Base-by-base conservation (phyloP, 2,113 vertebrate species). In the Lagopus muta region DNA sequence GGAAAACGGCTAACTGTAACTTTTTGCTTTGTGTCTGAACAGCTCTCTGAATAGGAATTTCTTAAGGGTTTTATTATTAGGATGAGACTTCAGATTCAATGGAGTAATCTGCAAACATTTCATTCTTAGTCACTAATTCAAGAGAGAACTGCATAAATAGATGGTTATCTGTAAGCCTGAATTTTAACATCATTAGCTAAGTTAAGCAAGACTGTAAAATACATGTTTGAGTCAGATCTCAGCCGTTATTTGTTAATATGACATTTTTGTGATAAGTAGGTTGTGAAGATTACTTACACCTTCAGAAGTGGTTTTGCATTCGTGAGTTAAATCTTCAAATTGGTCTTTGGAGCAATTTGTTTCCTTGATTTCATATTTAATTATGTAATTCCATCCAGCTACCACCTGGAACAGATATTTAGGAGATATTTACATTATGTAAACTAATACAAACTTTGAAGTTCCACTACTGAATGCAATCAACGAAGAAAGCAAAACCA, bases 271-370 rank as follows among this genome's bases (percentile, higher is more conserved):
- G 24, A 45, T 67, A 79, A 95, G 81, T 1, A 61, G 20, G 42
- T 83, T 80, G 82, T 80, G 48, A 75, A 40, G 61, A 43, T 78
- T 77, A 94, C 97, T 98, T 98, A 99, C 99, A 27, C 97, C 90
- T 25, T 90, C 20, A 0, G 57, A 30, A 81, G 97, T 88, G 11
- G 64, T 36, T 77, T 86, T 94, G 90, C 99, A 99, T 15, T 97
- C 96, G 7, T 97, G 89, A 67, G 82, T 97, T 79, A 99, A 89
- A 10, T 98, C 97, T 13, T 58, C 89, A 97, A 98, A 98, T 15
- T 98, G 79, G 0, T 81, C 28, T 96, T 98, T 99, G 91, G 98
- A 94, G 70, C 99, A 99, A 54, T 97, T 98, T n/a, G 98, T 99
- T 93, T 98, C 98, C 89, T 67, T 57, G 82, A 99, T 95, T 30